Base-by-base conservation (phyloP, 1,140 invertebrate genomes). In the Mesaphorura yosii region DNA sequence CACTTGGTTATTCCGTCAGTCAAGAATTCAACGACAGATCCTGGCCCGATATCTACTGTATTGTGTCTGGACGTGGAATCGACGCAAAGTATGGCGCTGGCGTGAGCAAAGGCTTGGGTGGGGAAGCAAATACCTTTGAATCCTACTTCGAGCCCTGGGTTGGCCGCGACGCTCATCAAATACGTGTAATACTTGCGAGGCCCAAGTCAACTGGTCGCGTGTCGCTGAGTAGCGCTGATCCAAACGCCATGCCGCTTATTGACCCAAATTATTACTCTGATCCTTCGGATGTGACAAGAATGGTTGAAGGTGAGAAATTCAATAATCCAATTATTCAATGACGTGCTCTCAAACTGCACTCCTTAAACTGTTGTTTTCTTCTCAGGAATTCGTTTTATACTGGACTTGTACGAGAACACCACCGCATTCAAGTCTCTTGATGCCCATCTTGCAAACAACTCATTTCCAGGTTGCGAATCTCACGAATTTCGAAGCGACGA, bases 201-300 rank as follows among this genome's bases (percentile, higher is more conserved):
- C 25, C 25, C 10, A 31, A 31, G 22, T 10, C 5, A 17, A 17
- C 3, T 4, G 46, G 25, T 19, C 86, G 91, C 0, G 85, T 91
- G 69, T 48, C 19, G 6, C 37, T 39, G 7, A 17, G 19, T 26
- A 55, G 46, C 14, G 6, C n/a, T 10, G 28, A 48, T 20, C 25
- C 28, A 4, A 15, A 15, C n/a, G 49, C 39, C 19, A 28, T 28
- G 34, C 55, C 55, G 12, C 17, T 51, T 19, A 55, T 61, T 38
- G 28, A 61, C 49, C 59, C 59, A 31, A 22, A 44, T 38, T 61
- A 61, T 28, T 52, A 55, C 19, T 29, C 34, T 26, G 39, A 61
- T 46, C 51, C 47, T 5, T 44, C 52, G 10, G 59, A 61, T 45
- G 4, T 57, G 2, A 42, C 53, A 53, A 22, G 10, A n/a, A 10